Conservation (phyloP, 2,113 vertebrate genomes). For the Sialia sialis region DNA sequence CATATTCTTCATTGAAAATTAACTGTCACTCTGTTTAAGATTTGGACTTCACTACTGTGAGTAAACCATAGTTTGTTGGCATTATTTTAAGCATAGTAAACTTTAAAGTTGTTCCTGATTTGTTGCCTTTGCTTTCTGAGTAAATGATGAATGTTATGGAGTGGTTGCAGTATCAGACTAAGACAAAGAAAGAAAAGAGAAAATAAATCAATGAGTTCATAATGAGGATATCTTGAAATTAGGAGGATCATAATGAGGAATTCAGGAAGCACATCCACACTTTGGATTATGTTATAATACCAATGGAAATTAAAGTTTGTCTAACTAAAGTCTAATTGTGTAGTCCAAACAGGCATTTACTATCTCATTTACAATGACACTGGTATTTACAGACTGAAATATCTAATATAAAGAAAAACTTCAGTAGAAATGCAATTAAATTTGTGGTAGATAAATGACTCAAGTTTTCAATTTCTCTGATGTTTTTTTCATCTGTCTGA, state of each 20-base stretch:
- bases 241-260: neutral
- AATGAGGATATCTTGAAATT: neutral
- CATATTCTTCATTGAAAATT: neutral
- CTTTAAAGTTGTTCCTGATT: neutral
- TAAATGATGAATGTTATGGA: neutral
- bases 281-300: neutral
- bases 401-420: neutral
- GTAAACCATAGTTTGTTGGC: neutral
- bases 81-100: neutral
- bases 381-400: neutral
- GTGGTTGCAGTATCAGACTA: neutral
- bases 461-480: neutral
- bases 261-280: neutral
- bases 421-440: neutral
- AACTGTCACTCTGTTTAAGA: neutral
- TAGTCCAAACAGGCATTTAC: neutral
- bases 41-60: neutral
- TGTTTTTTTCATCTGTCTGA: neutral
- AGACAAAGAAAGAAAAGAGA: neutral
- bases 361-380: neutral
- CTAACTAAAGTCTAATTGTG: neutral
- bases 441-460: neutral
- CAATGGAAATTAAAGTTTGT: neutral
- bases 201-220: neutral
- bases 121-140: neutral